phyloP scores from a whole-genome alignment of 2,797 vertebrate genomes.

The Poecilia velifera region DNA sequence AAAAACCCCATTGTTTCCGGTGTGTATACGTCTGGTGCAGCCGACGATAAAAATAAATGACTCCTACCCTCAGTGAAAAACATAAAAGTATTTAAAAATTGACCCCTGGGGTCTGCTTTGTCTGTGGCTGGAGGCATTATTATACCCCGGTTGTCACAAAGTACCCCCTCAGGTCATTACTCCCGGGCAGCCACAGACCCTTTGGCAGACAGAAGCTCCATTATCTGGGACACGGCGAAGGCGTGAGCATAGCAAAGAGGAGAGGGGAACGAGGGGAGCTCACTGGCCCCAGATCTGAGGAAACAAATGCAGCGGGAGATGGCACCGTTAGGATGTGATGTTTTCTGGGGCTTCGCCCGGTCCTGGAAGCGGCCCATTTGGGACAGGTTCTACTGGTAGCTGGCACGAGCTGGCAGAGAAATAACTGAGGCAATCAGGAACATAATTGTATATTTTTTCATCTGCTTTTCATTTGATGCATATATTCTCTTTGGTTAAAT shows the following conservation, averaged over 20 bases:
- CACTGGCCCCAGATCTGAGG: constrained; percentile 78
- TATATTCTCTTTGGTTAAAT: constrained; percentile 87
- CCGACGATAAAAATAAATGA: constrained; percentile 82
- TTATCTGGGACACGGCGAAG: constrained; percentile 80
- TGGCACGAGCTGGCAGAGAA: constrained; percentile 73
- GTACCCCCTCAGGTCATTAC: constrained; percentile 86
- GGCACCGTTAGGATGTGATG: constrained; percentile 65
- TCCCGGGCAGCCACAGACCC: constrained; percentile 78
- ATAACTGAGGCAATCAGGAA: constrained; percentile 83
- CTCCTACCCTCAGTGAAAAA: constrained; percentile 77
- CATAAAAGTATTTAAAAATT: constrained; percentile 89
- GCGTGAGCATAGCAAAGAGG: constrained; percentile 58
- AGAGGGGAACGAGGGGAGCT: constrained; percentile 64
- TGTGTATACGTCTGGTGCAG: constrained; percentile 48
- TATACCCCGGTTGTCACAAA: constrained; percentile 85
- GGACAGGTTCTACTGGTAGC: constrained; percentile 64
- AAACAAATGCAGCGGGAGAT: constrained; percentile 56
- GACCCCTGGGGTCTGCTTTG: constrained; percentile 87
- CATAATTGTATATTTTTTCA: constrained; percentile 83
- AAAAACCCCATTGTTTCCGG: constrained; percentile 53
- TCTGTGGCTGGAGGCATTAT: constrained; percentile 85
- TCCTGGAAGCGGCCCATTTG: constrained; percentile 75
- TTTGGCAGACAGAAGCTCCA: constrained; percentile 83
- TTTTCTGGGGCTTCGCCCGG: constrained; percentile 69
- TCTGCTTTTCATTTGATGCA: constrained; percentile 85